phyloP scores from a whole-genome alignment of 92 coral and sea anemone genomes.

The Phenganax stokvisi region DNA sequence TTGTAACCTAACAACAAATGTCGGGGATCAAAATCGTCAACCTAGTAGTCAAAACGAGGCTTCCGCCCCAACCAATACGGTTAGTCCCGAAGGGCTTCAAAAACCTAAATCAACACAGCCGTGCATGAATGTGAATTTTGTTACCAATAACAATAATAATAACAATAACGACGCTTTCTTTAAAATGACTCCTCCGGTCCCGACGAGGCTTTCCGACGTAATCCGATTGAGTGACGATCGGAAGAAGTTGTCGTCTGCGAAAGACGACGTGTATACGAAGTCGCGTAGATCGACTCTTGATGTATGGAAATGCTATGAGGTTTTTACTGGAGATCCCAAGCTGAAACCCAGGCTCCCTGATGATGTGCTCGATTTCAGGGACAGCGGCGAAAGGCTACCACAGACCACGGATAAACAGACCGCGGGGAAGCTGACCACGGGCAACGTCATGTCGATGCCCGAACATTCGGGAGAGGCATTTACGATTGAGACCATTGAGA shows the following conservation, averaged over 20 bases:
- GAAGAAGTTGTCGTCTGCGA: background rate
- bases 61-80: background rate
- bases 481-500: conserved; percentile 33
- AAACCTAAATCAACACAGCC: conserved; percentile 2
- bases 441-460: conserved; percentile 17
- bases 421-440: conserved; percentile 5
- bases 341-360: conserved; percentile 30
- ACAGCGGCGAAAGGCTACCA: conserved; percentile 11
- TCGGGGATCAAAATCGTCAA: conserved; percentile 32
- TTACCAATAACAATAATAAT: conserved; percentile 21
- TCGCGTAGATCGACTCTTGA: conserved; percentile 9
- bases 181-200: conserved; percentile 15
- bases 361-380: conserved; percentile 31
- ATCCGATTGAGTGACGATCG: conserved; percentile 12
- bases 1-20: conserved; percentile 63
- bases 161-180: conserved; percentile 20
- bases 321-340: conserved; percentile 37
- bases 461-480: conserved; percentile 26
- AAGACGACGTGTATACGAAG: background rate
- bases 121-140: background rate
- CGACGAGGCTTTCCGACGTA: conserved; percentile 26
- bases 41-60: conserved; percentile 25
- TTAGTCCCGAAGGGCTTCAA: background rate
- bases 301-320: conserved; percentile 36
- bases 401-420: conserved; percentile 12